Evolutionary conservation across 1,140 invertebrate species (phyloP), one percentile per base, ranked within the genome.

Genomic region (Copidosoma floridanum): DNA sequence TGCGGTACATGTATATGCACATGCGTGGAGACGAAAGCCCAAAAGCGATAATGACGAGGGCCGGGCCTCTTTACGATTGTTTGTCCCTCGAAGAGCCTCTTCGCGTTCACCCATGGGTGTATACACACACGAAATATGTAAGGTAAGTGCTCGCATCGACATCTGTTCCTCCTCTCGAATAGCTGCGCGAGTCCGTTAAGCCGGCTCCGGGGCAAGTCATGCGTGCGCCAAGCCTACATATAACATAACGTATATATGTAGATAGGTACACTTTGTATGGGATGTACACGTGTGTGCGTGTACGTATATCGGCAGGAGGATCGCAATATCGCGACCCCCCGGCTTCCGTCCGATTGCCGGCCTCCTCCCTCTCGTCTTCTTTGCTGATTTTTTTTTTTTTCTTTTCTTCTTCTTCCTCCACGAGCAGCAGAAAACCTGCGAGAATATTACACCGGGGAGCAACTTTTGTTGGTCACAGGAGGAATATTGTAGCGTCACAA

Each of bases 101-200:
- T n/a, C n/a, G n/a, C n/a, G n/a, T n/a, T n/a, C n/a, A n/a, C n/a
- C n/a, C n/a, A n/a, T n/a, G n/a, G n/a, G n/a, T n/a, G n/a, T n/a
- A n/a, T n/a, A n/a, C n/a, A n/a, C n/a, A n/a, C n/a, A n/a, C n/a
- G n/a, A n/a, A n/a, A n/a, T n/a, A n/a, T n/a, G n/a, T n/a, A n/a
- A n/a, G n/a, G n/a, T n/a, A 79, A 78, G 76, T 77, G 79, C 79
- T 76, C 74, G 66, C 67, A 74, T 76, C 75, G 70, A 77, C 76
- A 79, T 79, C 75, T 79, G 77, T 70, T 72, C 69, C 69, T 73
- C 73, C n/a, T n/a, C n/a, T n/a, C 73, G 68, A 73, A 64, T 71
- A 71, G 76, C 27, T 32, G 26, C 18, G 21, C 65, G 69, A 67
- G 70, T 73, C 73, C 70, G 76, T 78, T 79, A 74, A 79, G 72